These are phyloP conservation scores for Coranthus polyacanthus DNA, from an alignment of 2,797 vertebrate species.

Conservation along the genomic window DNA sequence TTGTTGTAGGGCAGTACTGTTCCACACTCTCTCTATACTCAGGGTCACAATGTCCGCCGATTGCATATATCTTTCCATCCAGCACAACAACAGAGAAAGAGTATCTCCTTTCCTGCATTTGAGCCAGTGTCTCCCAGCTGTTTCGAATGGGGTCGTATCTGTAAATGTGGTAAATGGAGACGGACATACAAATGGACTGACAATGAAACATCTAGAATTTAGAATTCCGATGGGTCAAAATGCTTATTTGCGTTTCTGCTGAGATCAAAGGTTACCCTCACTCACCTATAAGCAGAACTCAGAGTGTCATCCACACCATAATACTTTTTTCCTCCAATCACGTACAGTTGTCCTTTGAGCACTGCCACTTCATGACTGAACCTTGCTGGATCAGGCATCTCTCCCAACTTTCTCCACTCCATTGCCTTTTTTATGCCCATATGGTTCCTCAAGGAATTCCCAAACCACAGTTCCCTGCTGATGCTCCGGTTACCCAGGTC, in stretches of 20 bases:
- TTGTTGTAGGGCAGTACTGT: slow-evolving; percentile 71
- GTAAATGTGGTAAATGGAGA: slow-evolving; percentile 6
- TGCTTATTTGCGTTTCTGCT: background rate
- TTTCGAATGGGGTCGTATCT: slow-evolving; percentile 79
- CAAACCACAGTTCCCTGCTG: slow-evolving; percentile 89
- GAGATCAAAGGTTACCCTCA: background rate
- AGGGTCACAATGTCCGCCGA: slow-evolving; percentile 78
- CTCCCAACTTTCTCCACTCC: slow-evolving; percentile 87
- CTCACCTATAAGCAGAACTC: slow-evolving; percentile 89
- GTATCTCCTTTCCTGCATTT: slow-evolving; percentile 79
- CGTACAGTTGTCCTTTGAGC: slow-evolving; percentile 84
- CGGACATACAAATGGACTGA: background rate
- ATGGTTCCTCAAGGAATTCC: slow-evolving; percentile 87
- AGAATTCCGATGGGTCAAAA: background rate
- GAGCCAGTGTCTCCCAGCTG: slow-evolving; percentile 78
- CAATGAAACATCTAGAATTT: background rate
- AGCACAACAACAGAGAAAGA: slow-evolving; percentile 77
- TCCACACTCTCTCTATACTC: slow-evolving; percentile 80
- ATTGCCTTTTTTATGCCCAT: slow-evolving; percentile 84
- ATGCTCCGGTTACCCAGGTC: slow-evolving; percentile 82
- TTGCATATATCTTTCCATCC: slow-evolving; percentile 72
- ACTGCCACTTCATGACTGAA: slow-evolving; percentile 86
- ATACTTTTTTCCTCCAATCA: slow-evolving; percentile 92
- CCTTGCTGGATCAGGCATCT: slow-evolving; percentile 84
- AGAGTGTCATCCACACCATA: slow-evolving; percentile 86